phyloP scores from a whole-genome alignment of 2,797 vertebrate genomes.

The Anolis apletophallus region DNA sequence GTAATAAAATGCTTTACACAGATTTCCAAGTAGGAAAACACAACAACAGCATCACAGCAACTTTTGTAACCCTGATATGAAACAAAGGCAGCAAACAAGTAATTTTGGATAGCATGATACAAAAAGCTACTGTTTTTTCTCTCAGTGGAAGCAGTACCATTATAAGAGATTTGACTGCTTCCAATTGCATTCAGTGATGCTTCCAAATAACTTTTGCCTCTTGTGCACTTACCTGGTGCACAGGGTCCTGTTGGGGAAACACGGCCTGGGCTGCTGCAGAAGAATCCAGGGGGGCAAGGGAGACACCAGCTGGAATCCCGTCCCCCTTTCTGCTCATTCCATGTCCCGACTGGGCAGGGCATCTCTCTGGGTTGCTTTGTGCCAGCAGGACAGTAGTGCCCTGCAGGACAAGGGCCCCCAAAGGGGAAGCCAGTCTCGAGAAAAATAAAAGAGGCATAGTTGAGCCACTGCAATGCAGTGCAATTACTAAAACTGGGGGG shows the following conservation, averaged over 20 bases:
- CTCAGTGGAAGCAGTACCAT: not conserved
- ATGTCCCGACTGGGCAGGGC: slow-evolving; percentile 87
- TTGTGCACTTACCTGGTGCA: slow-evolving; percentile 77
- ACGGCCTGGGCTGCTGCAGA: slow-evolving; percentile 84
- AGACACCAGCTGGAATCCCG: slow-evolving; percentile 81
- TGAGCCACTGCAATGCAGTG: accelerated
- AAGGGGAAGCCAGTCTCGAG: slow-evolving; percentile 81
- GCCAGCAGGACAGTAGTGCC: slow-evolving; percentile 85
- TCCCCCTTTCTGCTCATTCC: slow-evolving; percentile 83
- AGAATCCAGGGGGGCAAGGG: slow-evolving; percentile 84
- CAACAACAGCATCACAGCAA: too few species aligned
- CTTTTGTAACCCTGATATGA: too few species aligned
- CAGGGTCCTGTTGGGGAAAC: slow-evolving; percentile 82
- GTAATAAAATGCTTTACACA: too few species aligned
- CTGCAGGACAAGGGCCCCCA: slow-evolving; percentile 85
- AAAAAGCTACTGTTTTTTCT: not conserved
- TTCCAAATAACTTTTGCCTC: not conserved
- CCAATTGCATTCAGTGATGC: not conserved
- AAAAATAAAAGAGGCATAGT: accelerated
- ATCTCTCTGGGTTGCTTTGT: slow-evolving; percentile 79
- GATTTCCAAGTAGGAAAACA: too few species aligned
- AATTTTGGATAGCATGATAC: too few species aligned
- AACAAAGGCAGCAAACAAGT: too few species aligned
- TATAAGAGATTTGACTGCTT: not conserved
- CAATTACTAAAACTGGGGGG: not conserved